A percentile compares a stretch with the other conserved stretches of the same genome.
Conservation (phyloP, 2,888 invertebrate species). For the Amiota communis region DNA sequence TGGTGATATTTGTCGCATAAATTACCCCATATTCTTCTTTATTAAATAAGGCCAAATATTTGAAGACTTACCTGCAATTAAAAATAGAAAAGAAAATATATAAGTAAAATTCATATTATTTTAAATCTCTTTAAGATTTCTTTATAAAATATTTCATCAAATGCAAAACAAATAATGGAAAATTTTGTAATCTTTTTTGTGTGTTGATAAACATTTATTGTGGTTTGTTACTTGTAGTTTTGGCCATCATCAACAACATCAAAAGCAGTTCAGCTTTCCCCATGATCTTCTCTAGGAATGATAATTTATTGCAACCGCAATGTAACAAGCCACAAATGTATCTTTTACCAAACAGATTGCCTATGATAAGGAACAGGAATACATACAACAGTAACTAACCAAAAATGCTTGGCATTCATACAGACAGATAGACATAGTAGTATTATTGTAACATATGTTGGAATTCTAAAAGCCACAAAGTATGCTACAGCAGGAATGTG, state of each 20-base stretch:
- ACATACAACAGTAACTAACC: neutral
- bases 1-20: neutral
- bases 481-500: too few relatives aligned
- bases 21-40: neutral
- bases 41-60: neutral
- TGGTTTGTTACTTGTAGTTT: neutral
- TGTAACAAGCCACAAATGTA: neutral
- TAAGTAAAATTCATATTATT: neutral
- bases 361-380: too few relatives aligned
- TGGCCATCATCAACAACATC: too few relatives aligned
- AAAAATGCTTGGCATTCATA: neutral
- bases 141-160: too few relatives aligned
- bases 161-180: too few relatives aligned
- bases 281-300: too few relatives aligned
- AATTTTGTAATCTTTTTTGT: too few relatives aligned
- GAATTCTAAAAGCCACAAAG: too few relatives aligned
- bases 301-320: neutral
- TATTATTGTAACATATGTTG: too few relatives aligned
- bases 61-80: slow-evolving; percentile 13
- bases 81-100: neutral
- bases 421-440: neutral
- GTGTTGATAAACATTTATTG: neutral
- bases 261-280: too few relatives aligned
- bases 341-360: too few relatives aligned
- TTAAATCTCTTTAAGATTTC: neutral